These are phyloP conservation scores for Aromia moschata DNA, from an alignment of 2,888 invertebrate species.

Conservation along the genomic window DNA sequence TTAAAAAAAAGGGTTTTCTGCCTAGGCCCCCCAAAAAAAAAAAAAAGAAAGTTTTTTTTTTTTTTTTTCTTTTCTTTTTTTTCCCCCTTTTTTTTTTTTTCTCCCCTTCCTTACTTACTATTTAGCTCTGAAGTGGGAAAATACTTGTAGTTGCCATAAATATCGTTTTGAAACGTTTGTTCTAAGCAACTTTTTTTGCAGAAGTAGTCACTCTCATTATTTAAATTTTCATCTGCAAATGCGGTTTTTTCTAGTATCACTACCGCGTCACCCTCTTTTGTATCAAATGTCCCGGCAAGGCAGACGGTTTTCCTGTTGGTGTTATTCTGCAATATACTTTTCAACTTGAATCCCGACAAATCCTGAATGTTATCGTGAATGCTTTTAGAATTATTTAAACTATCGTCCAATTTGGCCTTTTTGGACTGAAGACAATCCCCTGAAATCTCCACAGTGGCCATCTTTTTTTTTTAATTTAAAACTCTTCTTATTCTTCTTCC, in stretches of 20 bases:
- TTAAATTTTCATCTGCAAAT: constrained; percentile 74
- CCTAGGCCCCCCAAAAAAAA: too few relatives aligned
- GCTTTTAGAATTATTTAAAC: constrained; percentile 21
- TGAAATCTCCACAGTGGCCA: constrained; percentile 32
- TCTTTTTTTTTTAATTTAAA: constrained; percentile 16
- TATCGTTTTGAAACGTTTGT: constrained; percentile 81
- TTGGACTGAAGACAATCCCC: constrained; percentile 35
- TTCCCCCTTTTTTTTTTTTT: too few relatives aligned
- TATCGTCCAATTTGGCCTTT: constrained; percentile 40
- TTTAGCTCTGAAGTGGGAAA: constrained; percentile 65
- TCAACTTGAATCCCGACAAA: constrained; percentile 74
- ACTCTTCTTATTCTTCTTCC: constrained; percentile 10
- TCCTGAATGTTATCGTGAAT: constrained; percentile 60
- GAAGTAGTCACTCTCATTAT: constrained; percentile 67
- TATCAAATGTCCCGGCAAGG: constrained; percentile 74
- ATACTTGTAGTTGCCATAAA: constrained; percentile 84
- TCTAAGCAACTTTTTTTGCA: constrained; percentile 68
- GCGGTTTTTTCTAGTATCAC: constrained; percentile 84
- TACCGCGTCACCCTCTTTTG: constrained; percentile 72
- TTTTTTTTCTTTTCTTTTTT: too few relatives aligned
- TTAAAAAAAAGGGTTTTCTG: background rate
- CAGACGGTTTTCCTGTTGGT: constrained; percentile 76
- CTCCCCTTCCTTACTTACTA: too few relatives aligned
- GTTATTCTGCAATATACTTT: constrained; percentile 76
- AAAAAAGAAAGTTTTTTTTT: too few relatives aligned